Base-by-base conservation (phyloP, 2,113 vertebrate species). In the Protomyctophum bolini region DNA sequence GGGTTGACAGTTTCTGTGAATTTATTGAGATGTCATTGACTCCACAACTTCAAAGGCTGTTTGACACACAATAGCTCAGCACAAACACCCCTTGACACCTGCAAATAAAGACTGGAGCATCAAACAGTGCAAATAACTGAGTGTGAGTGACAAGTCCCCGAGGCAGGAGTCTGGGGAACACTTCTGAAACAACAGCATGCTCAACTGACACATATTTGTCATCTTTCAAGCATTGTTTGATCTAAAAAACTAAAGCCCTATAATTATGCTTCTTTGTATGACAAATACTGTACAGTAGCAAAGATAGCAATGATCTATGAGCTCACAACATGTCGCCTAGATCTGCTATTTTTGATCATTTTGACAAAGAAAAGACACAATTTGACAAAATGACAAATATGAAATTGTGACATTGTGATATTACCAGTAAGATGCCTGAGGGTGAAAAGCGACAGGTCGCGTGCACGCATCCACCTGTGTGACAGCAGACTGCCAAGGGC, bases 81-180 rank as follows among this genome's bases (percentile, higher is more conserved):
- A 28, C 66, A 66, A 48, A 51, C 41, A 28, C 29, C n/a, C 12
- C 46, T 41, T 41, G 33, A 70, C 8, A 66, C 66, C 72, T 66
- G 14, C 2, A 52, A 46, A 1, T 7, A 56, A 55, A 62, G 72
- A 60, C 15, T 7, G 0, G 12, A 50, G 15, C 29, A 4, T 54
- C 59, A 4, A 48, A 54, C 55, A 11, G 56, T 33, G 45, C 57
- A 52, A 76, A 76, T 7, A 3, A 8, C 21, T 6, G 14, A 56
- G 28, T 11, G 73, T 6, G 14, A 56, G 28, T 11, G 73, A 56
- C 63, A 63, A 72, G 21, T 73, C 73, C 72, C 73, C 10, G 21
- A 8, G 62, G 72, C n/a, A 50, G 55, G 64, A 69, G 58, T 79
- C 79, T 66, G 29, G 67, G 57, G 73, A 76, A 74, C 64, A 66